Percentiles rank a stretch among this genome's conserved stretches.
phyloP scores from a whole-genome alignment of 2,113 vertebrate genomes.

The Brienomyrus longianalis region DNA sequence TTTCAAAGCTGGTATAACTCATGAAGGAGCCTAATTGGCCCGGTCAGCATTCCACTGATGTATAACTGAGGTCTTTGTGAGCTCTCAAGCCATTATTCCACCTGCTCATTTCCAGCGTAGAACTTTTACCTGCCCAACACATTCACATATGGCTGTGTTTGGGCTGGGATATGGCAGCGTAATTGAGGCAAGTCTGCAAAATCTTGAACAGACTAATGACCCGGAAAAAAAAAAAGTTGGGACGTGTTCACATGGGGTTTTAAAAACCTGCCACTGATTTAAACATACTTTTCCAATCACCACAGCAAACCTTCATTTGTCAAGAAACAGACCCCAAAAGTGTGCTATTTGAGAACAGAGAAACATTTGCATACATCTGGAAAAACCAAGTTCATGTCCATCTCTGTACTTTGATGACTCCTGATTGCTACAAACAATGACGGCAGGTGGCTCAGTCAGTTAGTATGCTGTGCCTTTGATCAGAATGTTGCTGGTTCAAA shows the following conservation, averaged over 20 bases:
- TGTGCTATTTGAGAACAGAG: neutral
- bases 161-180: neutral
- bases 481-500: neutral
- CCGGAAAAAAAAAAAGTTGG: neutral
- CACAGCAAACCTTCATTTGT: neutral
- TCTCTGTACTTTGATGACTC: neutral
- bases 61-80: constrained; percentile 29
- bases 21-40: constrained; percentile 34
- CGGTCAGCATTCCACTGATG: constrained; percentile 26
- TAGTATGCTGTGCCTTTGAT: neutral
- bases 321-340: neutral
- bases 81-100: constrained; percentile 37
- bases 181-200: constrained; percentile 3
- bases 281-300: neutral
- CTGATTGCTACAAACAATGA: neutral
- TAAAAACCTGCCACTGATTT: neutral
- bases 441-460: neutral
- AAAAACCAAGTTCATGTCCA: neutral
- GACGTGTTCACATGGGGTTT: neutral
- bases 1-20: constrained; percentile 38
- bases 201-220: neutral
- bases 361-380: neutral
- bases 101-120: constrained; percentile 27
- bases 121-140: constrained; percentile 20
- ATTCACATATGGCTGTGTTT: constrained; percentile 16